Evolutionary conservation across 2,113 vertebrate species (phyloP).

Genomic region (Ailurus styani): DNA sequence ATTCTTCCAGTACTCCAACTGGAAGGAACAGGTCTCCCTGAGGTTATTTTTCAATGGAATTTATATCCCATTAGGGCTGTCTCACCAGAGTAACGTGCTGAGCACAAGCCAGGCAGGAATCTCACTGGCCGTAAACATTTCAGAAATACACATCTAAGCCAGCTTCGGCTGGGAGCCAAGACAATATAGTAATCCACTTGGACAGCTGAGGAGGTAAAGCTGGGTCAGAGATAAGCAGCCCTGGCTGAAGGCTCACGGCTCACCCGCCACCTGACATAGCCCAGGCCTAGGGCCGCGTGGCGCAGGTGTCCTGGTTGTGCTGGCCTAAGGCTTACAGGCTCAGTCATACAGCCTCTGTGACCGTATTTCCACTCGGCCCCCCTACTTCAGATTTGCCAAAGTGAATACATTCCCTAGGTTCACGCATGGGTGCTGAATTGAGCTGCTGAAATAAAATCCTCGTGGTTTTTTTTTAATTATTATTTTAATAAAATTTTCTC

Average conservation of each 20-base stretch:
- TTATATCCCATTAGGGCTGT: neutral
- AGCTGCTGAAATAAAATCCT: slow-evolving; percentile 20
- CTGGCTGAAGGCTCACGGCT: neutral
- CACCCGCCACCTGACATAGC: neutral
- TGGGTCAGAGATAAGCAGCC: slow-evolving; percentile 49
- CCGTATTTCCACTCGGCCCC: neutral
- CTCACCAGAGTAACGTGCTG: neutral
- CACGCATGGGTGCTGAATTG: neutral
- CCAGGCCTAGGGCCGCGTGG: neutral
- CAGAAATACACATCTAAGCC: slow-evolving; percentile 41
- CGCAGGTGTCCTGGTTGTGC: neutral
- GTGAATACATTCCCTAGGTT: neutral
- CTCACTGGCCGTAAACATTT: neutral
- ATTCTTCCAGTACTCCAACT: neutral
- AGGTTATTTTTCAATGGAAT: neutral
- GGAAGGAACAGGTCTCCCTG: neutral
- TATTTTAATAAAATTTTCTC: neutral
- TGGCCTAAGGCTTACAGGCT: neutral
- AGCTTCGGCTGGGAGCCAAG: slow-evolving; percentile 9
- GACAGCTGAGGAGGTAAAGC: slow-evolving; percentile 50
- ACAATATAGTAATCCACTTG: slow-evolving; percentile 42
- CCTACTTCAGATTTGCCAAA: neutral
- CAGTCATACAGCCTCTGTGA: neutral
- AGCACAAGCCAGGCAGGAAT: neutral
- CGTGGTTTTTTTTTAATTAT: neutral